A percentile compares a stretch with the other conserved stretches of the same genome.
These are phyloP conservation scores for Zaprionus ghesquierei DNA, from an alignment of 1,140 invertebrate species.

Conservation along the genomic window DNA sequence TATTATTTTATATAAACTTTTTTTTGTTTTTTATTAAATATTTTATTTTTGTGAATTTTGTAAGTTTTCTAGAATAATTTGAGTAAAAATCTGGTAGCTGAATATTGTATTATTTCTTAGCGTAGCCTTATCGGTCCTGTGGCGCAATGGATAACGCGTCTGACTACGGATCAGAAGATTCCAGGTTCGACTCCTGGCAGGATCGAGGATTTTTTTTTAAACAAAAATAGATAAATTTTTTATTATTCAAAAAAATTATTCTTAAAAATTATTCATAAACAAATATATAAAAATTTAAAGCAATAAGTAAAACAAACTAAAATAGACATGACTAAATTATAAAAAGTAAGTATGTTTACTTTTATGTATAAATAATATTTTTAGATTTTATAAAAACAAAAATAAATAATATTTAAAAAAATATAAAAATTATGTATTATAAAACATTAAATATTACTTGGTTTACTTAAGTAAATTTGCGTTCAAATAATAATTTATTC, in stretches of 20 bases:
- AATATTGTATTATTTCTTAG: not conserved
- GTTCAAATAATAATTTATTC: too few species aligned
- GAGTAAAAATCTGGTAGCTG: not conserved
- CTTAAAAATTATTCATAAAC: not conserved
- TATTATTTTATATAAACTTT: not conserved
- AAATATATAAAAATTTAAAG: not conserved
- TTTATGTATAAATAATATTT: too few species aligned
- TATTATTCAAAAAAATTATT: not conserved
- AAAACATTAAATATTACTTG: too few species aligned
- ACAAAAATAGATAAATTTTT: too few species aligned
- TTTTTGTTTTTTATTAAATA: not conserved
- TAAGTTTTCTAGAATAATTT: not conserved
- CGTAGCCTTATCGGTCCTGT: conserved; percentile 83
- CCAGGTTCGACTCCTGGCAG: conserved; percentile 89
- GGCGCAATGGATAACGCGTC: conserved; percentile 89
- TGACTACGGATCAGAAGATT: conserved; percentile 89
- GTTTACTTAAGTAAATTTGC: too few species aligned
- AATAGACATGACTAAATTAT: too few species aligned
- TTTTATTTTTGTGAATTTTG: not conserved
- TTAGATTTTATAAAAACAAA: too few species aligned
- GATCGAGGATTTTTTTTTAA: conserved; percentile 81
- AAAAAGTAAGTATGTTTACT: too few species aligned
- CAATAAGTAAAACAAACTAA: too few species aligned
- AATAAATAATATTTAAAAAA: too few species aligned
- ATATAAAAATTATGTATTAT: too few species aligned